Conservation (phyloP, 2,113 vertebrate genomes). For the Lanius collurio region DNA sequence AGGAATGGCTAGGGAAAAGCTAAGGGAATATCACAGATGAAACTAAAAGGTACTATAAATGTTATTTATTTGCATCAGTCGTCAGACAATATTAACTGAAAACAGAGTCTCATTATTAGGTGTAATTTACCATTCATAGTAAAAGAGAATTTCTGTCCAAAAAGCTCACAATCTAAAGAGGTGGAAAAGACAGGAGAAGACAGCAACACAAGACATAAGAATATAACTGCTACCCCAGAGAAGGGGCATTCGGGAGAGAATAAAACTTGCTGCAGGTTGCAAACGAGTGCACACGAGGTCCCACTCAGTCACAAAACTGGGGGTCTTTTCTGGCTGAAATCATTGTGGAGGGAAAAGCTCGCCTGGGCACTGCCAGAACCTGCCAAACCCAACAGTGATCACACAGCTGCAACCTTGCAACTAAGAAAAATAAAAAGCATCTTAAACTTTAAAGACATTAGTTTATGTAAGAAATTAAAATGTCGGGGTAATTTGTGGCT, state of each 20-base stretch:
- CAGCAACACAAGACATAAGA: not conserved
- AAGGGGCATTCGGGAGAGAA: not conserved
- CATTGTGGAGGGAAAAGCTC: not conserved
- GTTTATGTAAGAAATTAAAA: not conserved
- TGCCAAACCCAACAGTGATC: not conserved
- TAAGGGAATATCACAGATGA: not conserved
- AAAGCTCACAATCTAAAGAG: not conserved
- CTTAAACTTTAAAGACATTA: accelerated
- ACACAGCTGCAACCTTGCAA: not conserved
- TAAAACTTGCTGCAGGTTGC: not conserved
- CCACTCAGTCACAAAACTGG: accelerated
- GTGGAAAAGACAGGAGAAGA: not conserved
- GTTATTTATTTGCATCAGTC: conserved; percentile 13
- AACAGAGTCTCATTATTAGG: not conserved
- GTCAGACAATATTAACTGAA: not conserved
- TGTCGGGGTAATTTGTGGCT: not conserved
- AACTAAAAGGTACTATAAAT: not conserved
- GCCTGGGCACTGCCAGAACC: not conserved
- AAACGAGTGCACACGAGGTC: not conserved
- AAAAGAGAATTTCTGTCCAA: not conserved
- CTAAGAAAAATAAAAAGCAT: not conserved
- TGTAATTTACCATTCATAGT: not conserved
- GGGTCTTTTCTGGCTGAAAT: not conserved
- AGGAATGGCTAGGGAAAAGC: not conserved
- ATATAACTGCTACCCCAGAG: not conserved